Evolutionary conservation across 2,888 invertebrate species (phyloP).

Genomic region (Ophion ventricosus): DNA sequence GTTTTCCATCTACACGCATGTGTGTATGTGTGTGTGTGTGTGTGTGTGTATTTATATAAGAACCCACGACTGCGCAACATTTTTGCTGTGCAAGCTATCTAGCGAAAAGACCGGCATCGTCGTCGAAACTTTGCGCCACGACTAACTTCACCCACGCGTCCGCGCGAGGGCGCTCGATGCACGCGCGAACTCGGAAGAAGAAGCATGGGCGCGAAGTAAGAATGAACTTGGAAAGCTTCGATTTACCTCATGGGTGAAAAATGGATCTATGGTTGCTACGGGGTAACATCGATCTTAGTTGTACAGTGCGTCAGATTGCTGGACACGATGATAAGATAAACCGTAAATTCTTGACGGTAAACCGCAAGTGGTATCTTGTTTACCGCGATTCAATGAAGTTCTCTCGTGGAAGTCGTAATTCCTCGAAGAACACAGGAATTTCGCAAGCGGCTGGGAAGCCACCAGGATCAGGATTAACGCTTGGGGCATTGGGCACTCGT

Average conservation of each 20-base stretch:
- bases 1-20: neutral
- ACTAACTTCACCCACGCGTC: constrained; percentile 29
- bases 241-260: neutral
- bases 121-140: neutral
- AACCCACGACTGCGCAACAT: constrained; percentile 7
- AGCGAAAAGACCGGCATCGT: constrained; percentile 1
- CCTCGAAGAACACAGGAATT: constrained; percentile 15
- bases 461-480: constrained; percentile 16
- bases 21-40: constrained; percentile 11
- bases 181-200: constrained; percentile 22
- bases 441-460: constrained; percentile 17
- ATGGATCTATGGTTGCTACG: neutral
- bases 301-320: neutral
- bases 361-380: constrained; percentile 6
- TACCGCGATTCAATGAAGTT: constrained; percentile 22
- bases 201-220: neutral
- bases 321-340: neutral
- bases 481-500: constrained; percentile 18
- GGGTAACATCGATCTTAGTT: neutral
- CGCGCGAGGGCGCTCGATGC: constrained; percentile 22
- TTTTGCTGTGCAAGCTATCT: constrained; percentile 33
- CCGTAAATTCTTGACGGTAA: constrained; percentile 2
- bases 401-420: constrained; percentile 12
- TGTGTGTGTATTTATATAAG: constrained; percentile 32
- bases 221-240: neutral